These are phyloP conservation scores for Drosophila paranaensis DNA, from an alignment of 2,888 invertebrate species.

Conservation along the genomic window DNA sequence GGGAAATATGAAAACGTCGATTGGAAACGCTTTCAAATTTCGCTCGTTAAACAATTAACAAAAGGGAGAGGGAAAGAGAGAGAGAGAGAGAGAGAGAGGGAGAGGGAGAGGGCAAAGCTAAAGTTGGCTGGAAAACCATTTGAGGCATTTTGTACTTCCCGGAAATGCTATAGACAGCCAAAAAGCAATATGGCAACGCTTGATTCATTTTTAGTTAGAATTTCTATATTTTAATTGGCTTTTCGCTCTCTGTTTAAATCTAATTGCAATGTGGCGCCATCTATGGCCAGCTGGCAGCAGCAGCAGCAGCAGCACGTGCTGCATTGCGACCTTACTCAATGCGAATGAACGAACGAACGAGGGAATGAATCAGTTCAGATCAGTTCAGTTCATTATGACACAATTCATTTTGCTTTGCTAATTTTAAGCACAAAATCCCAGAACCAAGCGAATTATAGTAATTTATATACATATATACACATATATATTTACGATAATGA, in stretches of 20 bases:
- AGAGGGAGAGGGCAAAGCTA: background rate
- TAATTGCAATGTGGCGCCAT: conserved; percentile 40
- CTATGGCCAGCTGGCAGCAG: conserved; percentile 11
- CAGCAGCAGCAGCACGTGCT: conserved; percentile 28
- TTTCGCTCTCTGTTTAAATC: conserved; percentile 33
- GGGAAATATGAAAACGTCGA: conserved; percentile 24
- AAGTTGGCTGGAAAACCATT: conserved; percentile 23
- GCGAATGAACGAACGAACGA: conserved; percentile 24
- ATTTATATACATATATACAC: background rate
- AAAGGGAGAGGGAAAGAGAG: background rate
- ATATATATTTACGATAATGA: conserved; percentile 53
- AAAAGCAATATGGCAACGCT: conserved; percentile 9
- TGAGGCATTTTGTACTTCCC: conserved; percentile 35
- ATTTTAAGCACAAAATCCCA: conserved; percentile 21
- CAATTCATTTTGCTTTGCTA: conserved; percentile 45
- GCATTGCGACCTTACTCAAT: conserved; percentile 50
- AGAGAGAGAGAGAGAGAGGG: background rate
- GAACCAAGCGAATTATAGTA: conserved; percentile 1
- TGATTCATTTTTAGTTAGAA: conserved; percentile 42
- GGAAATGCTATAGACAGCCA: conserved; percentile 44
- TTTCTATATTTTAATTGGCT: conserved; percentile 3
- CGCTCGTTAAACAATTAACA: conserved; percentile 54
- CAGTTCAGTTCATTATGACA: conserved; percentile 39
- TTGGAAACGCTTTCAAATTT: conserved; percentile 12
- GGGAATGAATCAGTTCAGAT: conserved; percentile 30